These are phyloP conservation scores for Lacanobia oleracea DNA, from an alignment of 2,888 invertebrate species.

Conservation along the genomic window DNA sequence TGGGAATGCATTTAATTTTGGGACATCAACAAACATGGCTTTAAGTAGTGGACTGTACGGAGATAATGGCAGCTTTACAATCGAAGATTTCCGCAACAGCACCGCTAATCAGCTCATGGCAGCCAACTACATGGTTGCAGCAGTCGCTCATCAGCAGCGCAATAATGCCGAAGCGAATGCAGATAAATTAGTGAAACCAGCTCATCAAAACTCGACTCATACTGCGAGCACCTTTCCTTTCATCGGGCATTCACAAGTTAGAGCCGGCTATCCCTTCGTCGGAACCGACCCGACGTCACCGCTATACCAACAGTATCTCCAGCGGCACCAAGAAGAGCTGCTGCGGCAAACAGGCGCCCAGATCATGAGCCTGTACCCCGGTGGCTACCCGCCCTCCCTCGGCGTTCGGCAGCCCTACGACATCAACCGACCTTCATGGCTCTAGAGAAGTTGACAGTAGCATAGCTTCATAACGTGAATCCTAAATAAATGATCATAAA, in stretches of 20 bases:
- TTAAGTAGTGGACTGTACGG: slow-evolving; percentile 90
- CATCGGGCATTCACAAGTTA: slow-evolving; percentile 90
- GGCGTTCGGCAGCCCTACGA: slow-evolving; percentile 94
- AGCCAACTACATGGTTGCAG: slow-evolving; percentile 88
- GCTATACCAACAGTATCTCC: slow-evolving; percentile 94
- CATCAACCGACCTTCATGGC: slow-evolving; percentile 93
- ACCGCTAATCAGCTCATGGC: slow-evolving; percentile 92
- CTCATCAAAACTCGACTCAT: slow-evolving; percentile 86
- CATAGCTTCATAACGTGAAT: slow-evolving; percentile 54
- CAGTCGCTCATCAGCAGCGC: slow-evolving; percentile 86
- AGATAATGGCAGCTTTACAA: slow-evolving; percentile 92
- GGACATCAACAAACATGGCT: slow-evolving; percentile 92
- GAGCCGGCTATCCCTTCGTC: slow-evolving; percentile 92
- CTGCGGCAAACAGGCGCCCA: slow-evolving; percentile 91
- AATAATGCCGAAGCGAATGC: slow-evolving; percentile 77
- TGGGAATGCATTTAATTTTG: slow-evolving; percentile 96
- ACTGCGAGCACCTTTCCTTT: slow-evolving; percentile 90
- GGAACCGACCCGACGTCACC: slow-evolving; percentile 92
- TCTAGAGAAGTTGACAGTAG: slow-evolving; percentile 80
- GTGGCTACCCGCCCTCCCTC: slow-evolving; percentile 91
- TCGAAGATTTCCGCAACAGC: slow-evolving; percentile 92
- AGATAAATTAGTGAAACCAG: slow-evolving; percentile 87
- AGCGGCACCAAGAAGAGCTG: slow-evolving; percentile 91
- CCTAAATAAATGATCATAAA: slow-evolving; percentile 73
- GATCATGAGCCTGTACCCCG: slow-evolving; percentile 92